Evolutionary conservation across 2,113 vertebrate species (phyloP).

Genomic region (Maccullochella peelii): DNA sequence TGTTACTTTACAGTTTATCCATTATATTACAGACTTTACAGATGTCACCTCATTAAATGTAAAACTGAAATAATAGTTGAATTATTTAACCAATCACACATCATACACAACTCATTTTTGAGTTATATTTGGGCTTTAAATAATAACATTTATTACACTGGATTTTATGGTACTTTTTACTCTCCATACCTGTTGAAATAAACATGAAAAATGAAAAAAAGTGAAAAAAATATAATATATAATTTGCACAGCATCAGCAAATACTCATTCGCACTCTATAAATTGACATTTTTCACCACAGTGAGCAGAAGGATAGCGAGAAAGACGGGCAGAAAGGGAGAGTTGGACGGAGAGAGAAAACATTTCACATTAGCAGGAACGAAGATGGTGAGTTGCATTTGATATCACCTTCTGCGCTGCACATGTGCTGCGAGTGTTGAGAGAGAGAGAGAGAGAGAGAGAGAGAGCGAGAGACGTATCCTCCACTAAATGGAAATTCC

Average conservation of each 20-base stretch:
- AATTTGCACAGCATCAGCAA: not conserved
- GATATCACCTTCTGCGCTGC: slow-evolving; percentile 92
- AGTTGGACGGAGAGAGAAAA: slow-evolving; percentile 30
- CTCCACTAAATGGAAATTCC: slow-evolving; percentile 87
- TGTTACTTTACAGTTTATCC: not conserved
- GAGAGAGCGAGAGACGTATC: slow-evolving; percentile 70
- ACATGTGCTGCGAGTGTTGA: slow-evolving; percentile 85
- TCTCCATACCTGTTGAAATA: not conserved
- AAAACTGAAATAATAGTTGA: not conserved
- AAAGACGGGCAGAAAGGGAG: not conserved
- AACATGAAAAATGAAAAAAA: not conserved
- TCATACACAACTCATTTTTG: not conserved
- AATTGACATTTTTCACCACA: slow-evolving; percentile 8
- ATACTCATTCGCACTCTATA: not conserved
- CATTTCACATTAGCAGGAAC: slow-evolving; percentile 50
- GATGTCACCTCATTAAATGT: not conserved
- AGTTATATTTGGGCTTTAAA: not conserved
- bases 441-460: slow-evolving; percentile 25
- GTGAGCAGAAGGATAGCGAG: slow-evolving; percentile 4
- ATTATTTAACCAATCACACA: not conserved
- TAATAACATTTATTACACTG: not conserved
- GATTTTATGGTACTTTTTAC: not conserved
- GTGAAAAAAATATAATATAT: not conserved
- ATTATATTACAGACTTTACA: not conserved
- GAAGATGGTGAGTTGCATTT: slow-evolving; percentile 78